Base-by-base conservation (phyloP, 2,888 invertebrate genomes). In the Psylliodes chrysocephalus region DNA sequence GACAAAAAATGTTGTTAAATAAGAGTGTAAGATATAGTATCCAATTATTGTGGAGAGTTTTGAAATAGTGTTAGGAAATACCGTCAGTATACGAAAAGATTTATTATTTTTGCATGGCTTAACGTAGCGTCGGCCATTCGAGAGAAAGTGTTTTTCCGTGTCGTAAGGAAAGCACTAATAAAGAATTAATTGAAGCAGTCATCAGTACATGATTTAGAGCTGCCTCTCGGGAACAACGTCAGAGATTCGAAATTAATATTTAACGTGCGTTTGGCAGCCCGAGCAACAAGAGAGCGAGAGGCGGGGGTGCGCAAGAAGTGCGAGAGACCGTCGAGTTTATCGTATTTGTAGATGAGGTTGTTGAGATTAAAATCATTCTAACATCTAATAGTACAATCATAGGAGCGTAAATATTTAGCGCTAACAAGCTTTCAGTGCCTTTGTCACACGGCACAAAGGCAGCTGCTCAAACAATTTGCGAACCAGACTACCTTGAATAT, bases 401-500 rank as follows among this genome's bases (percentile, higher is more conserved):
- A 54, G 54, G 17, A 15, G 42, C 40, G 54, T 54, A 54, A 54
- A 54, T 54, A 54, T 54, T 54, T 42, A 54, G 42, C 25, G 54
- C 25, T 42, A 54, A 54, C 54, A 42, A 42, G 42, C 54, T 25
- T 54, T 54, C 54, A 54, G 25, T 28, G 40, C 25, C 54, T 54
- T 54, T 54, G 54, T 54, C 54, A 42, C 54, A 17, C 40, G 40
- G 40, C 22, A 42, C 42, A 54, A 54, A 54, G 42, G 25, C 54
- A 25, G 54, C 40, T 54, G 40, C 40, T 54, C 54, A 54, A 54
- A 54, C 42, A 40, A 54, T 54, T 54, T 54, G 52, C 52, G 52
- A 53, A 28, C n/a, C 54, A 54, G 40, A 30, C 52, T 53, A 54
- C 54, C 54, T 54, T 54, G 40, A 54, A 54, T 54, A 54, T 54